Base-by-base conservation (phyloP, 1,140 invertebrate species). In the Medauroidea extradentata region DNA sequence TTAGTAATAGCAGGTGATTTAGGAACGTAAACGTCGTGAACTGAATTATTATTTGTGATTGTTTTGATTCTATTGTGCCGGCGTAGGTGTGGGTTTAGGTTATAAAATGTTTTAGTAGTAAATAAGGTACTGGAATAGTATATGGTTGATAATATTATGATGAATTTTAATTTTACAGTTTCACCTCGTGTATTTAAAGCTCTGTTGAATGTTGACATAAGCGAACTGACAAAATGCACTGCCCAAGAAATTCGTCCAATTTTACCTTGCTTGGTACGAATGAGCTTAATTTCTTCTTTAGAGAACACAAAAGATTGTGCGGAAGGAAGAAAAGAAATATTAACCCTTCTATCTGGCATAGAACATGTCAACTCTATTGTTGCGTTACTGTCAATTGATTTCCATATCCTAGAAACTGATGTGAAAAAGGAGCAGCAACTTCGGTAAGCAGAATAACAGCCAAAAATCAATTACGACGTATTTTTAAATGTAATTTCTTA, bases 311-410 rank as follows among this genome's bases (percentile, higher is more conserved):
- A 83, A 64, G 84, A 88, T 41, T 96, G 93, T 73, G 84, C 86
- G 4, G 85, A 89, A 65, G 87, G 86, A 9, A 85, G 92, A 63
- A 94, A 94, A 72, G 86, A 90, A 65, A 91, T 97, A 46, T 74
- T 97, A 0, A 90, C 90, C 13, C 83, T 96, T 27, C 77, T 98
- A 0, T 92, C 92, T 1, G 91, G 91, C 2, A 91, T 96, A 62
- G 94, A 97, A 74, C 83, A 92, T 25, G 94, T 97, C 0, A 98
- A 98, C 76, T 91, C 92, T 44, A 90, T 98, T 52, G 94, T 98
- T 5, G 91, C 91, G 9, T 77, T 97, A 2, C 77, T 98, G 11
- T 95, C 93, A 1, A 94, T 98, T 43, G 94, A 98, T 78, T 98
- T 97, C 76, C 91, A 95, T 71, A 84, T 88, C 16, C 77, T 98